These are phyloP conservation scores for Rhingia rostrata DNA, from an alignment of 2,888 invertebrate species.

Conservation along the genomic window DNA sequence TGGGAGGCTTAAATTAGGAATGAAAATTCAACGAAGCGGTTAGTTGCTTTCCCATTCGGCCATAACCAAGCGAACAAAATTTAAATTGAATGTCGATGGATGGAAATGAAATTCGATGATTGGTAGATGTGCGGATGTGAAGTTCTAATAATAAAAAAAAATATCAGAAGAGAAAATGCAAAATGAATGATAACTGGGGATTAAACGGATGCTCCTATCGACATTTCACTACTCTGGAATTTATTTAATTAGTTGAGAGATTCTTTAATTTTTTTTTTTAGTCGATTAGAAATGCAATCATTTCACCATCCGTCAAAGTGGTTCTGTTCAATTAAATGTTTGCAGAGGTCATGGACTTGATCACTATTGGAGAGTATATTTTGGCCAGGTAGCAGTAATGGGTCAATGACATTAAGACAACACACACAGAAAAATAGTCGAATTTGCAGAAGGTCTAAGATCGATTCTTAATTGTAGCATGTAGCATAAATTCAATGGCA, in stretches of 20 bases:
- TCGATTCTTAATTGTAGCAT: too few relatives aligned
- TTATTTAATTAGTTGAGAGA: constrained; percentile 42
- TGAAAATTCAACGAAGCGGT: constrained; percentile 67
- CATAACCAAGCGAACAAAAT: constrained; percentile 71
- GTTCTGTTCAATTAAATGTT: too few relatives aligned
- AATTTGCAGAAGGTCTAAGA: too few relatives aligned
- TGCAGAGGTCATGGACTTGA: too few relatives aligned
- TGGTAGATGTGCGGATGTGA: constrained; percentile 1
- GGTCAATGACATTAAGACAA: too few relatives aligned
- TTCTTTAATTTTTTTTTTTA: background rate
- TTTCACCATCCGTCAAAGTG: background rate
- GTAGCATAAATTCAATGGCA: too few relatives aligned
- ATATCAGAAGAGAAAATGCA: background rate
- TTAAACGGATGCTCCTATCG: constrained; percentile 16
- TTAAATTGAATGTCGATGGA: constrained; percentile 69
- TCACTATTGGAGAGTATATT: too few relatives aligned
- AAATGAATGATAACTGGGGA: constrained; percentile 34
- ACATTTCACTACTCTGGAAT: constrained; percentile 27
- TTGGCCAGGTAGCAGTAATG: too few relatives aligned
- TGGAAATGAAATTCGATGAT: constrained; percentile 50
- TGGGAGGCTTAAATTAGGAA: constrained; percentile 52
- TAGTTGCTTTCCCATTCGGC: constrained; percentile 72
- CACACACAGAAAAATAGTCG: too few relatives aligned
- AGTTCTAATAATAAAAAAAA: constrained; percentile 8
- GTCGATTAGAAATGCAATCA: background rate